Conservation (phyloP, 2,113 vertebrate species). For the Entelurus aequoreus region DNA sequence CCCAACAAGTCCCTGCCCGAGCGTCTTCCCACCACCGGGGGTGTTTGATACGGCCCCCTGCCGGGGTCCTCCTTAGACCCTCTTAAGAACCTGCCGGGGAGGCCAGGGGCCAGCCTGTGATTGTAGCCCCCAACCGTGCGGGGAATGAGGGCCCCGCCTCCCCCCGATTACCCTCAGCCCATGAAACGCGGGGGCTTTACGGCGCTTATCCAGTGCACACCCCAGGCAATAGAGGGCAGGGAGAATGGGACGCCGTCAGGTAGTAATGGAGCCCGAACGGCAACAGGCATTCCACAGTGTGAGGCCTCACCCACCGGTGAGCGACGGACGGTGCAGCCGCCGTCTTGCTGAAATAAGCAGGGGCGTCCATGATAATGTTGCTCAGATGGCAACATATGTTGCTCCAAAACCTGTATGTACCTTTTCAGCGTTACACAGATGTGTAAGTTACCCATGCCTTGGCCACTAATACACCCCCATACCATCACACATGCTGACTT, state of each 20-base stretch:
- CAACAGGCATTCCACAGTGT: conserved; percentile 73
- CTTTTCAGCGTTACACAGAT: too few relatives aligned
- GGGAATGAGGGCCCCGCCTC: conserved; percentile 73
- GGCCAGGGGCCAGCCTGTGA: conserved; percentile 76
- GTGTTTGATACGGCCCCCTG: conserved; percentile 71
- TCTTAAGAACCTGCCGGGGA: conserved; percentile 68
- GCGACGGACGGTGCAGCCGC: conserved; percentile 26
- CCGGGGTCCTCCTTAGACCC: conserved; percentile 65
- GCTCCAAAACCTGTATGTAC: too few relatives aligned
- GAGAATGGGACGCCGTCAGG: conserved; percentile 73
- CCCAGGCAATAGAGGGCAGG: conserved; percentile 76
- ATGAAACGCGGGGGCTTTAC: conserved; percentile 69
- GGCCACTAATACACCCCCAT: too few relatives aligned
- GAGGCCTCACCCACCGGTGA: conserved; percentile 54
- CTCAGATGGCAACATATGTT: too few relatives aligned
- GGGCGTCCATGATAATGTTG: too few relatives aligned
- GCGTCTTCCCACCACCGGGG: conserved; percentile 45
- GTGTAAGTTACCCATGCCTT: too few relatives aligned
- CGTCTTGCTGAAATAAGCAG: too few relatives aligned
- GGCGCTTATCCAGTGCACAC: conserved; percentile 77
- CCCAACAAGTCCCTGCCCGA: conserved; percentile 47
- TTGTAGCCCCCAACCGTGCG: conserved; percentile 71
- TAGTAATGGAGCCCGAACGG: conserved; percentile 78
- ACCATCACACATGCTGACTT: too few relatives aligned
- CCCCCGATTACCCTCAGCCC: conserved; percentile 70